These are phyloP conservation scores for Elachura formosa DNA, from an alignment of 2,113 vertebrate genomes.

Conservation along the genomic window DNA sequence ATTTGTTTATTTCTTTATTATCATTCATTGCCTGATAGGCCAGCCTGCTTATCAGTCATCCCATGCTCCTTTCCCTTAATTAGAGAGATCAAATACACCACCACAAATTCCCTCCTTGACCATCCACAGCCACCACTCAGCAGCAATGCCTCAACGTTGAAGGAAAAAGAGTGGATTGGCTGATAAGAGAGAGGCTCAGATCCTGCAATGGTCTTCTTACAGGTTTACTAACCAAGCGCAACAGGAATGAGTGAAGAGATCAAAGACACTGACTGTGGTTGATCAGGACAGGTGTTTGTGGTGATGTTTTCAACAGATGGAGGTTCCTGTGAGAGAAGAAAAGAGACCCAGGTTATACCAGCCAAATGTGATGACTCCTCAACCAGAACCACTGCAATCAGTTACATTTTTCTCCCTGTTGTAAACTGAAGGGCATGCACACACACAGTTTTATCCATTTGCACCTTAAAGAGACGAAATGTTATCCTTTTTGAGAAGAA, in stretches of 20 bases:
- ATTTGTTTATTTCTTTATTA: constrained; percentile 36
- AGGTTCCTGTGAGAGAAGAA: constrained; percentile 59
- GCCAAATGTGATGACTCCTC: constrained; percentile 34
- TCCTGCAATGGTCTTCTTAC: constrained; percentile 41
- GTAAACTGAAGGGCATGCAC: background rate
- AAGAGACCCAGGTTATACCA: constrained; percentile 54
- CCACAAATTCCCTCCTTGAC: constrained; percentile 68
- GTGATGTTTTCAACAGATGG: constrained; percentile 63
- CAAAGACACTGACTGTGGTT: constrained; percentile 64
- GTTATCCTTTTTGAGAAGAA: background rate
- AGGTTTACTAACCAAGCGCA: constrained; percentile 50
- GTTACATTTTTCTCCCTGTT: constrained; percentile 12
- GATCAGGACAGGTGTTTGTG: constrained; percentile 61
- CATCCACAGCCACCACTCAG: constrained; percentile 62
- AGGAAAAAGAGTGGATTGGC: constrained; percentile 55
- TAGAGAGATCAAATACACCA: constrained; percentile 50
- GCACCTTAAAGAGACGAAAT: constrained; percentile 26
- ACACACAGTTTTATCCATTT: background rate
- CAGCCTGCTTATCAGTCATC: constrained; percentile 64
- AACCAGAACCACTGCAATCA: constrained; percentile 38
- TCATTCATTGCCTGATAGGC: constrained; percentile 59
- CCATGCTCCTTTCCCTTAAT: constrained; percentile 50
- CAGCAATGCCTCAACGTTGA: constrained; percentile 6
- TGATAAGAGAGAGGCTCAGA: constrained; percentile 50
- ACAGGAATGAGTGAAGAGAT: constrained; percentile 52